Base-by-base conservation (phyloP, 1,140 invertebrate species). In the Asobara japonica region DNA sequence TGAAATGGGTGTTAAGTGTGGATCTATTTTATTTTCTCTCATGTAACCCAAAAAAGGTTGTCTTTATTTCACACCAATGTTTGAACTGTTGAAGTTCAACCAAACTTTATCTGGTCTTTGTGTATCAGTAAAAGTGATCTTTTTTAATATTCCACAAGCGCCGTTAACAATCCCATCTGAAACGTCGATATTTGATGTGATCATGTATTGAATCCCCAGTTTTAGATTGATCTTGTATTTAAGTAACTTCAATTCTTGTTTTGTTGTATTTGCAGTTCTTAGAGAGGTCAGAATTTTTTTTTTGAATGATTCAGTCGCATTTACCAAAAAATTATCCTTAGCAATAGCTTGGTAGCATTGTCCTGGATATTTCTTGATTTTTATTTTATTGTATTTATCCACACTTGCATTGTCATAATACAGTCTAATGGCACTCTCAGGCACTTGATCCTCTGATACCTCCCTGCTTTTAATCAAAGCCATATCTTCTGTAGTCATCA, bases 401-500 rank as follows among this genome's bases (percentile, higher is more conserved):
- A 72, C 66, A 18, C 36, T 22, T 27, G 2, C 10, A 70, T 74
- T 71, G 20, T 65, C 27, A 36, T 61, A 30, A 64, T 71, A 69
- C 36, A 76, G 68, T 69, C 66, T 68, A 16, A 73, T 71, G 29
- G 71, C 69, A 48, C 67, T 36, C 3, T 45, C 41, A 29, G 64
- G 68, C n/a, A 74, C 56, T 11, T 65, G 3, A n/a, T 71, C 33
- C 65, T 71, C 65, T 16, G 16, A 48, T 13, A 48, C 51, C 22
- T 67, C 67, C 64, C 73, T 65, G 22, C 56, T 68, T 36, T 45
- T 61, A 27, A 72, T 69, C 33, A 74, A 16, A 18, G 11, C 11
- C 11, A 75, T 69, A 62, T 75, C 51, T 7, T 74, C 33, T 36
- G 72, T 62, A 5, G 38, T 56, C 65, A 74, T 64, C 51, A 16